These are phyloP conservation scores for Hedya salicella DNA, from an alignment of 2,888 invertebrate species.

Conservation along the genomic window DNA sequence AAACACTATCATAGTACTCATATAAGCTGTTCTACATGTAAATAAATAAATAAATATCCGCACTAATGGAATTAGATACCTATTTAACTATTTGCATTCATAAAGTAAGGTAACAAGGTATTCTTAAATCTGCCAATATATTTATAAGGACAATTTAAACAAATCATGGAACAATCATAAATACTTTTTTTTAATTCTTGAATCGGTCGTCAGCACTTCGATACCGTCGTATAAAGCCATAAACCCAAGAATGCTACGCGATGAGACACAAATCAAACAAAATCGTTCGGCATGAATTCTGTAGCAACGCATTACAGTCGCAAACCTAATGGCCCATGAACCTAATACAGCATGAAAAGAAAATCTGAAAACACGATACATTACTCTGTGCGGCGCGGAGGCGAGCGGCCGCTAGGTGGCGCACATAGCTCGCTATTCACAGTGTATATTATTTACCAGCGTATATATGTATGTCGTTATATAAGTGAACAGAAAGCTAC, in stretches of 20 bases:
- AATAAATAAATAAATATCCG: no score
- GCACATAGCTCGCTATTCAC: slow-evolving; percentile 81
- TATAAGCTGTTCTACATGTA: no score
- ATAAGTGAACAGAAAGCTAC: slow-evolving; percentile 85
- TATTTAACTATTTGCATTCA: no score
- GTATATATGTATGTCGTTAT: slow-evolving; percentile 80
- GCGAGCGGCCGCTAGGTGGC: slow-evolving; percentile 80
- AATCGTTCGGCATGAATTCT: slow-evolving; percentile 26
- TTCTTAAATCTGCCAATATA: no score
- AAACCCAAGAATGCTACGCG: slow-evolving; percentile 43
- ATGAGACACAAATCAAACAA: not conserved
- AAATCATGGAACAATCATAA: slow-evolving; percentile 6
- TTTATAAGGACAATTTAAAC: no score
- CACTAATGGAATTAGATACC: no score
- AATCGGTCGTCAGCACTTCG: slow-evolving; percentile 9
- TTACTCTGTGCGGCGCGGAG: slow-evolving; percentile 65
- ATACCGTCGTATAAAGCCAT: slow-evolving; percentile 39
- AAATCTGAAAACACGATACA: slow-evolving; percentile 69
- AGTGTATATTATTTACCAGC: slow-evolving; percentile 81
- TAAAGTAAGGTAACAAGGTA: no score
- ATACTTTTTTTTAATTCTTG: no score
- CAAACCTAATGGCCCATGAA: slow-evolving; percentile 59
- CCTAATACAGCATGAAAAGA: slow-evolving; percentile 63
- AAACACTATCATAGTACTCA: no score
- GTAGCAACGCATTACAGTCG: slow-evolving; percentile 49